Conservation (phyloP, 2,797 vertebrate genomes). For the Acrossocheilus wenchowensis region DNA sequence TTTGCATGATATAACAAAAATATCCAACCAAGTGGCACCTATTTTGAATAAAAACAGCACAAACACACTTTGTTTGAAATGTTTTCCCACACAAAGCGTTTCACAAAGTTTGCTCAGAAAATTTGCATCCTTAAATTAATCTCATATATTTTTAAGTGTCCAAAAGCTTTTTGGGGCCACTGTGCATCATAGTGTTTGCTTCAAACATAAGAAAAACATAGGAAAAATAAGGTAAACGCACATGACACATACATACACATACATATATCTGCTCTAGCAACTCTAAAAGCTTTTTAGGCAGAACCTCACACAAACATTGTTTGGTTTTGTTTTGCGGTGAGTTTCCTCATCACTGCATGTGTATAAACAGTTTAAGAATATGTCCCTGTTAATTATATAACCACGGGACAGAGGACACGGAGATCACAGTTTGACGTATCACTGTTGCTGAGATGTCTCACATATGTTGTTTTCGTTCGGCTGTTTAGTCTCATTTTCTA, state of each 20-base stretch:
- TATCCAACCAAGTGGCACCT: background rate
- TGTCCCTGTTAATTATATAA: conserved; percentile 29
- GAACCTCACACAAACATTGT: background rate
- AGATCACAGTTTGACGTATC: background rate
- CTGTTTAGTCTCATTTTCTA: conserved; percentile 53
- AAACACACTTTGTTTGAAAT: conserved; percentile 9
- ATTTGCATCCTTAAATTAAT: background rate
- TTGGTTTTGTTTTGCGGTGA: background rate
- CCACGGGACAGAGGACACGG: conserved; percentile 2
- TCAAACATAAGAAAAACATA: background rate
- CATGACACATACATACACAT: background rate
- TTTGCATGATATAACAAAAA: background rate
- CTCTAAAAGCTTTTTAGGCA: conserved; percentile 24
- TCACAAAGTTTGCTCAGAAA: background rate
- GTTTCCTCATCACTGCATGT: conserved; percentile 14
- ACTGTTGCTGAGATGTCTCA: background rate
- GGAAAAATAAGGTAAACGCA: background rate
- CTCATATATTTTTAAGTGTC: background rate
- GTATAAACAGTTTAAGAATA: conserved; percentile 56
- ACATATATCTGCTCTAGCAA: background rate
- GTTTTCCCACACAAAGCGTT: background rate
- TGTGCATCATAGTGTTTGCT: background rate
- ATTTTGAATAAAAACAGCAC: background rate
- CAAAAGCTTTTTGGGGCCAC: background rate
- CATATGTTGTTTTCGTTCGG: background rate